A percentile compares a stretch with the other conserved stretches of the same genome.
These are phyloP conservation scores for Cataglyphis albicans DNA, from an alignment of 2,888 invertebrate genomes.

Conservation along the genomic window DNA sequence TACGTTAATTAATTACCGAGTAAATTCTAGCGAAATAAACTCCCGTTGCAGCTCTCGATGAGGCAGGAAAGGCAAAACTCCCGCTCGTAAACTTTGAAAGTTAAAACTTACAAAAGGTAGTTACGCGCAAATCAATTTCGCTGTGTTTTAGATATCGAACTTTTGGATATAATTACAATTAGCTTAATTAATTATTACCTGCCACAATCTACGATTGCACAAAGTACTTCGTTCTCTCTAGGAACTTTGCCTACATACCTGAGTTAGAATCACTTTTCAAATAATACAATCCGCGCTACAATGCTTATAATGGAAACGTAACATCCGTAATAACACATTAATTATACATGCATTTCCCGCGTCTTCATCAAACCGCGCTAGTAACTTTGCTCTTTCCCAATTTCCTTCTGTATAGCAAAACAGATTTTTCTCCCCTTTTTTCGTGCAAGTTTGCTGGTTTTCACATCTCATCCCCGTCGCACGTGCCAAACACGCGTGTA, in stretches of 20 bases:
- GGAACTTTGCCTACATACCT: not conserved
- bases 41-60: constrained; percentile 19
- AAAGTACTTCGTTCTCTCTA: not conserved
- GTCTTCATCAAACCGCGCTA: constrained; percentile 21
- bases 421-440: constrained; percentile 26
- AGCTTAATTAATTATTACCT: constrained; percentile 56
- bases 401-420: constrained; percentile 3
- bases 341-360: not conserved
- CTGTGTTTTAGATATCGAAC: constrained; percentile 52
- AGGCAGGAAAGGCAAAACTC: constrained; percentile 54
- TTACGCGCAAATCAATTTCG: constrained; percentile 64
- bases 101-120: constrained; percentile 59
- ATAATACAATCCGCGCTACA: not conserved
- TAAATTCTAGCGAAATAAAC: constrained; percentile 59
- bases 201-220: not conserved
- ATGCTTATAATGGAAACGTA: constrained; percentile 27
- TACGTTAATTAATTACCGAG: constrained; percentile 68
- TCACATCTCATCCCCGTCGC: constrained; percentile 22
- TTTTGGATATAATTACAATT: constrained; percentile 57
- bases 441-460: constrained; percentile 19
- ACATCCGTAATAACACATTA: constrained; percentile 2
- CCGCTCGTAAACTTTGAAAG: constrained; percentile 57
- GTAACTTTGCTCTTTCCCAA: constrained; percentile 6
- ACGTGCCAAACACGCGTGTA: constrained; percentile 56
- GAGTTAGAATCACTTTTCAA: not conserved